Evolutionary conservation across 2,113 vertebrate species (phyloP).

Genomic region (Cebidichthys violaceus): DNA sequence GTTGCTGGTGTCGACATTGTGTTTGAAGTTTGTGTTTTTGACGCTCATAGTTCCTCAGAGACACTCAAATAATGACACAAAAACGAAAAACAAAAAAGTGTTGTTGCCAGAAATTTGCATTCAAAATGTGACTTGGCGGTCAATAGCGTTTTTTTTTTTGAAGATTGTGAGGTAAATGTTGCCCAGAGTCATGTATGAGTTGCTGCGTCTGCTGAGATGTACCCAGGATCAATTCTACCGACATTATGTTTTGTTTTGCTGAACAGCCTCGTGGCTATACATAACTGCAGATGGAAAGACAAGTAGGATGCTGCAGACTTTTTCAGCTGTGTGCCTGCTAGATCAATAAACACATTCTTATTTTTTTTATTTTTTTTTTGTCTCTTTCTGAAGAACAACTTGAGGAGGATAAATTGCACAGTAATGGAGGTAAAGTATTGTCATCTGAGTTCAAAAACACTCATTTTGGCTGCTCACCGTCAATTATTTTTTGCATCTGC

Average conservation of each 20-base stretch:
- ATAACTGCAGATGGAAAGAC: conserved; percentile 52
- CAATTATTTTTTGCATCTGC: conserved; percentile 25
- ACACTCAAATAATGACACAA: conserved; percentile 57
- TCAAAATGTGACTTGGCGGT: conserved; percentile 16
- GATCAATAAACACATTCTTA: conserved; percentile 74
- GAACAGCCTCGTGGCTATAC: conserved; percentile 34
- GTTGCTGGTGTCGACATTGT: conserved; percentile 59
- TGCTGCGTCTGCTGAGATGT: conserved; percentile 25
- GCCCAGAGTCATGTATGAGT: conserved; percentile 31
- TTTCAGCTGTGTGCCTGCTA: conserved; percentile 51
- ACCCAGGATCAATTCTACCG: conserved; percentile 48
- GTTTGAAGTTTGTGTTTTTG: conserved; percentile 70
- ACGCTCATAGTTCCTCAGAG: conserved; percentile 58
- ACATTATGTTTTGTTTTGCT: conserved; percentile 41
- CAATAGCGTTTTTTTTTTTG: conserved; percentile 33
- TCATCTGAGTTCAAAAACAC: conserved; percentile 51
- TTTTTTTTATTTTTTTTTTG: conserved; percentile 49
- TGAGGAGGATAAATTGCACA: conserved; percentile 86
- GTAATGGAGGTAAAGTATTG: conserved; percentile 85
- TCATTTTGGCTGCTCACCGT: conserved; percentile 58
- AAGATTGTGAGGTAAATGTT: conserved; percentile 38
- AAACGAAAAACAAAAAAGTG: conserved; percentile 5
- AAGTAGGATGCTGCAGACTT: conserved; percentile 27
- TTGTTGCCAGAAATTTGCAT: conserved; percentile 55
- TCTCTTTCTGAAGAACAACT: conserved; percentile 84